Evolutionary conservation across 1,140 invertebrate genomes (phyloP).

Genomic region (Hestina assimilis): DNA sequence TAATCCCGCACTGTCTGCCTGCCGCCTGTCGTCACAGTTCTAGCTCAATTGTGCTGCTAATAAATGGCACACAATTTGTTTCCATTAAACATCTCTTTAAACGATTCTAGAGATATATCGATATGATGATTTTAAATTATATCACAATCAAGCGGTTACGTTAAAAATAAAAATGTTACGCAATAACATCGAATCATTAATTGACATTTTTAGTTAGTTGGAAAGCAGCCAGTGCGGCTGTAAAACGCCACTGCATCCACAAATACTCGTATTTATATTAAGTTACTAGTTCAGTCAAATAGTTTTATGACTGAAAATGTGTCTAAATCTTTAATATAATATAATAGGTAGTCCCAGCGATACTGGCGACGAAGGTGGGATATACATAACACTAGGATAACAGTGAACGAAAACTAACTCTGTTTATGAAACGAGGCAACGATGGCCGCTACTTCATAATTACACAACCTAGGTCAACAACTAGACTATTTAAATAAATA

Average conservation of each 20-base stretch:
- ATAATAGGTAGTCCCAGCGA: constrained; percentile 46
- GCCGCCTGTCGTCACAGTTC: constrained; percentile 24
- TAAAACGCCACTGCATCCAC: constrained; percentile 71
- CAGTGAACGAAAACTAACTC: constrained; percentile 1
- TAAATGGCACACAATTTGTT: too few species aligned
- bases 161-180: constrained; percentile 3
- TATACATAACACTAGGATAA: constrained; percentile 41
- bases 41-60: too few species aligned
- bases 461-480: constrained; percentile 11
- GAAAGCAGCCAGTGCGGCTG: constrained; percentile 59
- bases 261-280: constrained; percentile 63
- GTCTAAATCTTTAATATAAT: constrained; percentile 50
- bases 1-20: constrained; percentile 56
- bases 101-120: constrained; percentile 8
- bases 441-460: constrained; percentile 14
- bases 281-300: constrained; percentile 53
- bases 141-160: constrained; percentile 11
- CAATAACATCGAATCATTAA: constrained; percentile 53
- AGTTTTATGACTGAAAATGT: constrained; percentile 47
- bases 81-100: too few species aligned
- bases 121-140: constrained; percentile 12
- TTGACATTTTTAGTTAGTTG: constrained; percentile 60
- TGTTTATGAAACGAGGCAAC: constrained; percentile 26
- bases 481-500: constrained; percentile 19
- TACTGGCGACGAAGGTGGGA: constrained; percentile 60